Base-by-base conservation (phyloP, 2,113 vertebrate genomes). In the Ornithorhynchus anatinus region DNA sequence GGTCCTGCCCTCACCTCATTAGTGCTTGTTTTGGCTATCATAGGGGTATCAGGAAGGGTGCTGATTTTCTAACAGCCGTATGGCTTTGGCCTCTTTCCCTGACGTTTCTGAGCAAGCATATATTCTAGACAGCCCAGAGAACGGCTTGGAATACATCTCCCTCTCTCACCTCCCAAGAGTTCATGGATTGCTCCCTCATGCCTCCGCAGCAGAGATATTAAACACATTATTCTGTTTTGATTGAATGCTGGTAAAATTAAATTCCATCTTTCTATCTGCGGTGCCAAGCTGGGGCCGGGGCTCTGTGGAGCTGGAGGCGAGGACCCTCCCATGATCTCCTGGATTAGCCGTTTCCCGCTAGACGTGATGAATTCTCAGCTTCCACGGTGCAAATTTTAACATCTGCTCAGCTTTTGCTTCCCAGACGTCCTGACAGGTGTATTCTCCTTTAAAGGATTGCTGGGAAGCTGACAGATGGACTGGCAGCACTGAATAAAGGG, bases 351-450 rank as follows among this genome's bases (percentile, higher is more conserved):
- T 53, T 85, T 85, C 48, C n/a, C 65, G 59, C 37, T 45, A 68
- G 88, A 64, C 88, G 68, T 58, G 61, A 86, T 33, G 75, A 84
- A 90, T 85, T 88, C 67, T 89, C 82, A 87, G 62, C 73, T 73
- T 63, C 74, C 89, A 70, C 72, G 90, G 83, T 84, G 81, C 83
- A 91, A 77, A 94, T 88, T 84, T 87, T 69, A 85, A 85, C 94
- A 94, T 90, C 93, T 95, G 92, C 85, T 86, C 74, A 69, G 59
- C 84, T 85, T 86, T 75, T 83, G 82, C 84, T 86, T 86, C 86
- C 42, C 86, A 94, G 94, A 95, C 84, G 68, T 54, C 71, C 53
- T 92, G 90, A 90, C 94, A 95, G 94, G 93, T 92, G 89, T 78
- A 72, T 47, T 31, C 40, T 23, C 84, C 85, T 73, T 68, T 59